Evolutionary conservation across 2,797 vertebrate genomes (phyloP).

Genomic region (Rhyacichthys aspro): DNA sequence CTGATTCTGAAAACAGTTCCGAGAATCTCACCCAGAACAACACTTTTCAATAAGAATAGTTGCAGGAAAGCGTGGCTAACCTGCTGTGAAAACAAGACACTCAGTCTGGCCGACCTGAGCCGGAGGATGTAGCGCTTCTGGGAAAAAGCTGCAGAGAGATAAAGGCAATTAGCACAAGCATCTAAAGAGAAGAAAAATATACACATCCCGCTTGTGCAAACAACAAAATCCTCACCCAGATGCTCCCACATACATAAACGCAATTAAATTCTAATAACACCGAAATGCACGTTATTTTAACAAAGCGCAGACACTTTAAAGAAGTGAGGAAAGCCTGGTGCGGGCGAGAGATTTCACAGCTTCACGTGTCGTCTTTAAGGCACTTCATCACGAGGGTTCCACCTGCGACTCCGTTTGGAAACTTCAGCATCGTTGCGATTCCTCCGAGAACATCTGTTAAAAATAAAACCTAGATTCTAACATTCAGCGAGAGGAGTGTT

Average conservation of each 20-base stretch:
- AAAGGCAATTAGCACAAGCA: slow-evolving; percentile 46
- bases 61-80: slow-evolving; percentile 20
- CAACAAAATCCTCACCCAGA: slow-evolving; percentile 1
- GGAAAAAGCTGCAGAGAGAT: slow-evolving; percentile 58
- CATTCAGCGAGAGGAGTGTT: slow-evolving; percentile 25
- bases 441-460: slow-evolving; percentile 14
- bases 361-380: slow-evolving; percentile 36
- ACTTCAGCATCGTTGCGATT: slow-evolving; percentile 36
- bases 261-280: slow-evolving; percentile 4
- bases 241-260: neutral
- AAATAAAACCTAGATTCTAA: slow-evolving; percentile 17
- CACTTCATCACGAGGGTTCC: slow-evolving; percentile 59
- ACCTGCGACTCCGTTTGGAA: slow-evolving; percentile 56
- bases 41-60: neutral
- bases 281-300: slow-evolving; percentile 25
- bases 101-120: slow-evolving; percentile 34
- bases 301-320: slow-evolving; percentile 32
- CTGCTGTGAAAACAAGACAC: slow-evolving; percentile 41
- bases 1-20: slow-evolving; percentile 20
- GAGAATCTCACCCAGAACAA: slow-evolving; percentile 3
- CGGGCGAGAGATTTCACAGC: slow-evolving; percentile 59
- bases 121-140: slow-evolving; percentile 55
- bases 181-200: slow-evolving; percentile 3
- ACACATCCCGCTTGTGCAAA: slow-evolving; percentile 4
- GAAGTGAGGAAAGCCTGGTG: slow-evolving; percentile 68